Evolutionary conservation across 2,113 vertebrate species (phyloP).

Genomic region (Cercocebus atys): DNA sequence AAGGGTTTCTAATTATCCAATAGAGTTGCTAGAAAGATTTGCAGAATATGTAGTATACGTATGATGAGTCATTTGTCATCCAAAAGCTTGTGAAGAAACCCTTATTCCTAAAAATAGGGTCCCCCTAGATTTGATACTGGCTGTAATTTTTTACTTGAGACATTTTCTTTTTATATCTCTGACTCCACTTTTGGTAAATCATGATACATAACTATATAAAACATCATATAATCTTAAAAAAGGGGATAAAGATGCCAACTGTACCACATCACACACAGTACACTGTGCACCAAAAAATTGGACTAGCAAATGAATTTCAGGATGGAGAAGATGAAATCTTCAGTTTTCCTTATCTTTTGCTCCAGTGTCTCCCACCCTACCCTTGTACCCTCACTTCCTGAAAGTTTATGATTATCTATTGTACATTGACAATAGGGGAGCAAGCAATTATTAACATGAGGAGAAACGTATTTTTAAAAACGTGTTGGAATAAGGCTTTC

Average conservation of each 20-base stretch:
- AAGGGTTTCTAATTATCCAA: slow-evolving; percentile 78
- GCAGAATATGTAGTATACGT: slow-evolving; percentile 56
- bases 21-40: slow-evolving; percentile 83
- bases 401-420: not conserved
- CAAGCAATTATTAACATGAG: not conserved
- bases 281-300: not conserved
- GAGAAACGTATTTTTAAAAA: not conserved
- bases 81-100: slow-evolving; percentile 69
- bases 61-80: slow-evolving; percentile 80
- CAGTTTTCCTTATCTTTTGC: not conserved
- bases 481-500: not conserved
- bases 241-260: slow-evolving; percentile 56
- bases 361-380: not conserved
- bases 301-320: slow-evolving; percentile 9
- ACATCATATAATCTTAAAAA: slow-evolving; percentile 48
- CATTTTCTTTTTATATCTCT: slow-evolving; percentile 64
- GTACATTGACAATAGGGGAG: not conserved
- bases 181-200: slow-evolving; percentile 64
- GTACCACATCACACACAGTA: slow-evolving; percentile 31
- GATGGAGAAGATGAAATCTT: not conserved
- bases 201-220: slow-evolving; percentile 68
- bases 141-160: slow-evolving; percentile 68
- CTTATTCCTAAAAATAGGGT: slow-evolving; percentile 74
- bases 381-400: not conserved
- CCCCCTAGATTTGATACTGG: slow-evolving; percentile 7